phyloP scores from a whole-genome alignment of 2,797 vertebrate genomes.

The Hemibagrus guttatus region DNA sequence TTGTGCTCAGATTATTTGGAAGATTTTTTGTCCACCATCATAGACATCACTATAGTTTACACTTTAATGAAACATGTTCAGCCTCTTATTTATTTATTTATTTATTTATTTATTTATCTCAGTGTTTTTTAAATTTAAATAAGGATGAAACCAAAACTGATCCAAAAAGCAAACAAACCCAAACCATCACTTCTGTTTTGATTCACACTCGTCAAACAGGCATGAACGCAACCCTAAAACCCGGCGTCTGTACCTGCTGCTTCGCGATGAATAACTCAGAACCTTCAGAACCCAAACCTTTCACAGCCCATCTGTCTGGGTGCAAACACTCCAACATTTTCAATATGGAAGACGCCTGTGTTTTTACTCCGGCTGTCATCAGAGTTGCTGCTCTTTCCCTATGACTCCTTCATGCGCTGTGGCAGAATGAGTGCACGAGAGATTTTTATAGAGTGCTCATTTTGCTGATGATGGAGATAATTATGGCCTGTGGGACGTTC shows the following conservation, averaged over 20 bases:
- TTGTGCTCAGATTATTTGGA: too few species aligned
- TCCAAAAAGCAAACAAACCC: neutral
- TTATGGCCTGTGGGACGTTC: constrained; percentile 69
- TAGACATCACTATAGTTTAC: too few species aligned
- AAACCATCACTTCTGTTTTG: neutral
- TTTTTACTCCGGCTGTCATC: constrained; percentile 62
- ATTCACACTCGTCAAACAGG: neutral
- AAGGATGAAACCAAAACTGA: neutral
- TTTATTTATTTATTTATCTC: neutral
- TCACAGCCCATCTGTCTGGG: constrained; percentile 49
- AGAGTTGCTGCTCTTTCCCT: constrained; percentile 49
- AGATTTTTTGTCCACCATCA: too few species aligned
- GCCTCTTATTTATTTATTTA: neutral
- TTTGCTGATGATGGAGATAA: constrained; percentile 65
- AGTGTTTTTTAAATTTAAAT: neutral
- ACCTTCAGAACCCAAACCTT: neutral
- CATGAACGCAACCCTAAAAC: neutral
- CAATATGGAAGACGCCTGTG: neutral
- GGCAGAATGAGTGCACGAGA: neutral
- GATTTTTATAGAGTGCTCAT: neutral
- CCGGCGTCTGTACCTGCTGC: neutral
- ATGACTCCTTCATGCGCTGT: constrained; percentile 47
- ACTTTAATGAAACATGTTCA: neutral
- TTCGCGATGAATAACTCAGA: neutral
- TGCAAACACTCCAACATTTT: constrained; percentile 52